Base-by-base conservation (phyloP, 1,140 invertebrate species). In the Colletes gigas region DNA sequence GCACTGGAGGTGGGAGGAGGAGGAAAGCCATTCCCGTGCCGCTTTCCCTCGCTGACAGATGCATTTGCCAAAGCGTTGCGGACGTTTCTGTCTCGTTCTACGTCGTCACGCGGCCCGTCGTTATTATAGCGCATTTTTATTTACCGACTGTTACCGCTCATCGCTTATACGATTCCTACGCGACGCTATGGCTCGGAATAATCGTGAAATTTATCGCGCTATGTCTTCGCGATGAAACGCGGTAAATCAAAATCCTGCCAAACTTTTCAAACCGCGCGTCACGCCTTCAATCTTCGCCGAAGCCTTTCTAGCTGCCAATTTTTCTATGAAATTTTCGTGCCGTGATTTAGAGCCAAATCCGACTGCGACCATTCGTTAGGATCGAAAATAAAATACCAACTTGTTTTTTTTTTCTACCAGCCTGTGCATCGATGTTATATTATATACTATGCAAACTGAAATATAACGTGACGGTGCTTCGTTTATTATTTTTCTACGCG, bases 31-130 rank as follows among this genome's bases (percentile, higher is more conserved):
- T 91, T 89, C 81, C 82, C 86, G 86, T 84, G 88, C 85, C 89
- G 88, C 78, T 90, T 91, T 90, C 88, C 83, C 84, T 89, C 90
- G 88, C 82, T 92, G 90, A 91, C 90, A 89, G 89, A 91, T 90
- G 88, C 89, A 91, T 91, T 92, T 90, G 89, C 85, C 86, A 88
- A 91, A 91, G 87, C 86, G 80, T 84, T 82, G 88, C 88, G 82
- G 82, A 87, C 89, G 87, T 88, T 89, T 83, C 83, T 87, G 83
- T 74, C 85, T 85, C 86, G 83, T 84, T 88, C 82, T 83, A 82
- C 78, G 78, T 81, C 87, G 81, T 83, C 80, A 84, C 82, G 83
- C 86, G 78, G 81, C 83, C 68, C 78, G 79, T 88, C 85, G 86
- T 88, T 87, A 88, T 88, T 88, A 86, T 84, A 81, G 79, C 71